Base-by-base conservation (phyloP, 2,113 vertebrate species). In the Dromiciops gliroides region DNA sequence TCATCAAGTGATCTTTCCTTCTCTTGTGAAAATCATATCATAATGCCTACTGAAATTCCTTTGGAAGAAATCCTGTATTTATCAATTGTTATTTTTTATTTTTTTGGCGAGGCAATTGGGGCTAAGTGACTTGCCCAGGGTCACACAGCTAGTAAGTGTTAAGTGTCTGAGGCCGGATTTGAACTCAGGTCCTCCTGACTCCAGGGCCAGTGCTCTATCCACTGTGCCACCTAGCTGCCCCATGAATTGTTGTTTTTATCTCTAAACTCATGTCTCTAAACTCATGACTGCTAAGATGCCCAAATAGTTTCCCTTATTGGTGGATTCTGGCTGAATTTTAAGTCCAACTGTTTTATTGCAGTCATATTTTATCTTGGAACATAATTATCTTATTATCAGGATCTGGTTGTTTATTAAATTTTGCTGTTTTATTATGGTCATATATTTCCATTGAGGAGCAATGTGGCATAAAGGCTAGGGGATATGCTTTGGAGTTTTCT, bases 401-500 rank as follows among this genome's bases (percentile, higher is more conserved):
- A 90, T 16, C 14, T 60, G 44, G 50, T 3, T 50, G 2, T 48
- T 19, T 1, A 75, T 94, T 93, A 48, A 92, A 75, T 49, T 51
- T 51, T 95, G 28, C 56, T 75, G 31, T 6, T 75, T 91, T 95
- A 50, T 52, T 92, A 50, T 48, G 88, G 44, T 93, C 83, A 91
- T 5, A 83, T 91, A 90, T 94, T 89, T 24, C 48, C 91, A 56
- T 88, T 50, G 50, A 48, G 7, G 19, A 5, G 37, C 60, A 75
- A 5, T 0, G 6, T 75, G 31, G 37, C 4, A n/a, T n/a, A n/a
- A 67, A 16, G 60, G 12, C 16, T 37, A 67, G 31, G 3, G 12
- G 12, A 16, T 6, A 12, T 75, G 67, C n/a, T 83, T 83, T 83
- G 5, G 60, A 7, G 14, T 83, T n/a, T 83, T n/a, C n/a, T n/a